Base-by-base conservation (phyloP, 2,888 invertebrate genomes). In the Andricus quercusramuli region DNA sequence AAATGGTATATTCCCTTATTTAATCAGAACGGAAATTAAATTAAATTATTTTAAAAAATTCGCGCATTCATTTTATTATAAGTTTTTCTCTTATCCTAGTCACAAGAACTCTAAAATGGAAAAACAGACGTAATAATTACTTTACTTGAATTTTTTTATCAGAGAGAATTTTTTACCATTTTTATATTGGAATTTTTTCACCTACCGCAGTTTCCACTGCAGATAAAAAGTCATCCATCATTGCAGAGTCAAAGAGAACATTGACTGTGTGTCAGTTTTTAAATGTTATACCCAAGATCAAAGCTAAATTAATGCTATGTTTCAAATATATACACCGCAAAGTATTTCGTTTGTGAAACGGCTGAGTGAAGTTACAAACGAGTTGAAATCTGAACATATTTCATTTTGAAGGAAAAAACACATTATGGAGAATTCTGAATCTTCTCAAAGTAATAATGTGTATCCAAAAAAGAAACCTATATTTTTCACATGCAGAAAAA, bases 211-310 rank as follows among this genome's bases (percentile, higher is more conserved):
- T 15, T 25, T 74, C 51, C 51, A 74, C 51, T 74, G 56, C 51
- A 74, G 25, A 25, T 51, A 29, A 51, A 70, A 51, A 70, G 29
- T 70, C 29, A 70, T 70, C 20, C 70, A 70, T n/a, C n/a, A 11
- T n/a, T 11, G 56, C n/a, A 11, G 20, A 20, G 56, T 56, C 56
- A 56, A 11, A 56, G 56, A n/a, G 56, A 56, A 56, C 56, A 56
- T n/a, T 56, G 56, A 62, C 62, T 15, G 62, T 25, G 66, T 20
- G 66, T 20, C n/a, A n/a, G 37, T 56, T 56, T 74, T 51, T 29
- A 56, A 74, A 51, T 74, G 13, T 56, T 62, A 62, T 15, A 62
- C 6, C 13, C 62, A 62, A 62, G 62, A 62, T 62, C 25, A 62
- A 62, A 62, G 62, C 62, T 25, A 62, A 62, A 62, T 62, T 62